Percentiles rank a stretch among this genome's conserved stretches.
Evolutionary conservation across 1,140 invertebrate species (phyloP).

Genomic region (Trachymyrmex septentrionalis): DNA sequence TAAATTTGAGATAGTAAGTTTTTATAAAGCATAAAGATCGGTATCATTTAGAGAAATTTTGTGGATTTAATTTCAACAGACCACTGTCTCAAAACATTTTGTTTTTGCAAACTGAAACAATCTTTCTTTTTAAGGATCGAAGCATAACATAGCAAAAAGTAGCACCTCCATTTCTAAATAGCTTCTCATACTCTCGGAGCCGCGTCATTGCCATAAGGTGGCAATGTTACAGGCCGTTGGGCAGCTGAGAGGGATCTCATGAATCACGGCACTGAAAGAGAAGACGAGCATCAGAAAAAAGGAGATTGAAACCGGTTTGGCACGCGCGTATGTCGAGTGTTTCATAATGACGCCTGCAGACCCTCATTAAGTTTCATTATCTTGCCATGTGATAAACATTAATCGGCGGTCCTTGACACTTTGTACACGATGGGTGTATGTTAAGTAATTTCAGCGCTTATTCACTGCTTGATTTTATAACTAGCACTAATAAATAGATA

Average conservation of each 20-base stretch:
- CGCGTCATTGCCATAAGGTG: constrained; percentile 79
- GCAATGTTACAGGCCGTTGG: constrained; percentile 84
- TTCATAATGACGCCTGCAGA: constrained; percentile 62
- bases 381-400: constrained; percentile 65
- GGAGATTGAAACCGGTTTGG: constrained; percentile 79
- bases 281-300: constrained; percentile 63
- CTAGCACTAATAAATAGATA: background rate
- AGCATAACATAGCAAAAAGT: constrained; percentile 59
- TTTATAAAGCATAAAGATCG: background rate
- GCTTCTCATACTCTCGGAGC: constrained; percentile 65
- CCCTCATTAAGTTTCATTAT: constrained; percentile 75
- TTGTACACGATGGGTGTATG: background rate
- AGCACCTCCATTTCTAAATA: constrained; percentile 70
- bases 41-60: background rate
- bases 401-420: constrained; percentile 39
- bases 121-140: constrained; percentile 38
- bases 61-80: background rate
- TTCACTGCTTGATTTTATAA: constrained; percentile 28
- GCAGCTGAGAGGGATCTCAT: constrained; percentile 79
- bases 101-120: background rate
- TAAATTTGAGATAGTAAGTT: background rate
- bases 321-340: constrained; percentile 73
- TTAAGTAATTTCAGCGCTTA: constrained; percentile 32
- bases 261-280: constrained; percentile 78
- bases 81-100: background rate